phyloP scores from a whole-genome alignment of 2,888 invertebrate species.

The Cosmorhoe ocellata region DNA sequence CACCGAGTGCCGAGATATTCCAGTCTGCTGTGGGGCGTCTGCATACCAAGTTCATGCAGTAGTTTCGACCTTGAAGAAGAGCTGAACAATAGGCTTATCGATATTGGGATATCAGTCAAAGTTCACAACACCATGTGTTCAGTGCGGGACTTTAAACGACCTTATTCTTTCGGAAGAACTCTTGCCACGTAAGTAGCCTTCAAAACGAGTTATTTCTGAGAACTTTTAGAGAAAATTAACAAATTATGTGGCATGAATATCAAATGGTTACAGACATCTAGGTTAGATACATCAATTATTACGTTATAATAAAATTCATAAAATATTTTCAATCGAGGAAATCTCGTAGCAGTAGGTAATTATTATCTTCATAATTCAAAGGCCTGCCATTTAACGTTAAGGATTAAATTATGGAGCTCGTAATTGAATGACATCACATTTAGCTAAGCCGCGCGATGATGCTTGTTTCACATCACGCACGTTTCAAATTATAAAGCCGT shows the following conservation, averaged over 20 bases:
- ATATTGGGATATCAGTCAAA: constrained; percentile 59
- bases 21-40: constrained; percentile 82
- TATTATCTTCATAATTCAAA: constrained; percentile 10
- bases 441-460: constrained; percentile 32
- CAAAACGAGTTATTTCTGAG: background rate
- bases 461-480: constrained; percentile 23
- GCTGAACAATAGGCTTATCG: constrained; percentile 57
- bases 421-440: constrained; percentile 35
- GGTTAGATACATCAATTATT: too few relatives aligned
- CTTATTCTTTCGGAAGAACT: constrained; percentile 71
- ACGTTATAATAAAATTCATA: too few relatives aligned
- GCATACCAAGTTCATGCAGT: constrained; percentile 81
- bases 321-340: background rate
- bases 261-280: too few relatives aligned
- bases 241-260: too few relatives aligned
- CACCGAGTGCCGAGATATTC: constrained; percentile 83
- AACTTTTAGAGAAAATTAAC: too few relatives aligned
- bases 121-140: constrained; percentile 76
- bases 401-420: constrained; percentile 23
- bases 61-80: constrained; percentile 77
- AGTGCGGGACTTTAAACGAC: constrained; percentile 60
- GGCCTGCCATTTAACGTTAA: constrained; percentile 23
- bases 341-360: constrained; percentile 2
- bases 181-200: constrained; percentile 66
- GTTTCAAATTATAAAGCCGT: constrained; percentile 10